Evolutionary conservation across 2,113 vertebrate species (phyloP), one percentile per base, ranked within the genome.

Genomic region (Peromyscus polionotus): DNA sequence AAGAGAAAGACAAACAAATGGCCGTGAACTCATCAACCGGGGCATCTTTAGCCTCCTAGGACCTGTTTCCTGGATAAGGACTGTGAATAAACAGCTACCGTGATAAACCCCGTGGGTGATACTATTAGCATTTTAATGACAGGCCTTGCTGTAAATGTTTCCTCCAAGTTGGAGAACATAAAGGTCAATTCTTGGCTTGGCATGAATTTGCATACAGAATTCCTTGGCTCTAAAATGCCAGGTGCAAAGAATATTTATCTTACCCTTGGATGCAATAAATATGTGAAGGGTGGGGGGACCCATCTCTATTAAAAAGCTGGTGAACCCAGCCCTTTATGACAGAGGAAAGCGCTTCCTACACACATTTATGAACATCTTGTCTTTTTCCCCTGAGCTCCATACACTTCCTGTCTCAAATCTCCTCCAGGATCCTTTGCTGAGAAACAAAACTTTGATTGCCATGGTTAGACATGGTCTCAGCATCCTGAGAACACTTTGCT

Each of bases 11-110:
- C 72, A 90, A 36, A 73, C 28, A 45, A 10, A 39, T 26, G 17
- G 72, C 48, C 7, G 31, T 97, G 90, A 95, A 26, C 48, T 90
- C n/a, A 92, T n/a, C 75, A 77, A 59, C 24, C 57, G 77, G 26
- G 63, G 26, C 39, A 59, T 2, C 28, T 86, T 63, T 8, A 75
- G 33, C 17, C 45, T 63, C 17, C 42, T 28, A 0, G 11, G 88
- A 51, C 48, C 89, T 20, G 0, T 19, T 93, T 36, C 26, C 59
- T n/a, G 0, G 67, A 39, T 31, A 16, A 51, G 10, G 13, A 4
- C 33, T 57, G 8, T 33, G 51, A 48, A 20, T 12, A 22, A 61
- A 57, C 22, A 8, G 0, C 3, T 12, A 17, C 2, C 48, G 7
- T 5, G 33, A n/a, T 31, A 31, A 36, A 20, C 7, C 67, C 33